Evolutionary conservation across 2,888 invertebrate species (phyloP), one percentile per base, ranked within the genome.

Genomic region (Hermaeophaga mercurialis): DNA sequence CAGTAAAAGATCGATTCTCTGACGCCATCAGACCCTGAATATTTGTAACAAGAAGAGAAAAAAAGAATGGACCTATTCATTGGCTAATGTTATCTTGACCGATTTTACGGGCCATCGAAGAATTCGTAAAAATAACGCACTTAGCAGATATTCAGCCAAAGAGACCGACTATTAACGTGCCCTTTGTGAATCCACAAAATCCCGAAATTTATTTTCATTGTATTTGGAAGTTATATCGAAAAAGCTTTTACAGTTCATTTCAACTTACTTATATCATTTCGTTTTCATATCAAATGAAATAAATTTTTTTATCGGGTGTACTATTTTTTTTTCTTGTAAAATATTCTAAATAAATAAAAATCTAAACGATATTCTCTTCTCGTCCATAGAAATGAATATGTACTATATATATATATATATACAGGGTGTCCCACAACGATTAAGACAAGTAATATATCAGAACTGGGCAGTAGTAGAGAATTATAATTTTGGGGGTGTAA

Each of bases 31-130:
- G 17, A 39, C 19, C 39, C 36, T 6, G 36, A 17, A 36, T 36
- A 36, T 36, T 36, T 36, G 36, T 36, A 15, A 33, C 12, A 33
- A 17, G 22, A 22, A 11, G 3, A 22, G 38, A 48, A 12, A 24
- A 47, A 24, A 24, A 14, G 17, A 11, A 22, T 26, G 26, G 15
- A 34, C 15, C 11, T 7, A 17, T 12, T 11, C 49, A 31, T n/a
- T 28, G 19, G 26, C 39, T 22, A 31, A 41, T 49, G 49, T 49
- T 41, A 49, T 49, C 39, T 28, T 49, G 31, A 49, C 28, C 39
- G 39, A 49, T 49, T 41, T 41, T 49, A 28, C 49, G 41, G 19
- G 19, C 31, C 49, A 39, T 49, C 49, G 39, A 49, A 49, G 26
- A 39, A 38, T 39, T 39, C 39, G 24, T 15, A 28, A 41, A 49